phyloP scores from a whole-genome alignment of 2,888 invertebrate species.

The Latrodectus elegans region DNA sequence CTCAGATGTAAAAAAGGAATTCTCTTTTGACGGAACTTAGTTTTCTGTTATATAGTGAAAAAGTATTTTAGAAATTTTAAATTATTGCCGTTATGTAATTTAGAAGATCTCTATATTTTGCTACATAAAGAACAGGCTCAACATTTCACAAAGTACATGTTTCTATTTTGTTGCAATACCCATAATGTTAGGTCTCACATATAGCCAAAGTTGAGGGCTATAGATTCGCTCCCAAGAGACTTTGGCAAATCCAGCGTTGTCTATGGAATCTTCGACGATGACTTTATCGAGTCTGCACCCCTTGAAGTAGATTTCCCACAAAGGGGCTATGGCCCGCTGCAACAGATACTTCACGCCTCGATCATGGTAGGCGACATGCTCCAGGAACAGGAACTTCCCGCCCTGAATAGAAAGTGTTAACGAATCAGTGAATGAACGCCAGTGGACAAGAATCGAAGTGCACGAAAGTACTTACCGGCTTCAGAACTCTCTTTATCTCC shows the following conservation, averaged over 20 bases:
- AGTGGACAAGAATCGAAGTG: background rate
- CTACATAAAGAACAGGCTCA: too few species aligned
- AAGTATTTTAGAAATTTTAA: too few species aligned
- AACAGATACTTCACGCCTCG: background rate
- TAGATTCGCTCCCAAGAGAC: conserved; percentile 5
- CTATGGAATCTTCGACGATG: conserved; percentile 1
- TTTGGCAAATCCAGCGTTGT: conserved; percentile 25
- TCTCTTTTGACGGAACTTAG: too few species aligned
- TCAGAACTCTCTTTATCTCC: conserved; percentile 72
- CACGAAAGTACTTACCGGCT: conserved; percentile 15
- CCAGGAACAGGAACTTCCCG: conserved; percentile 35
- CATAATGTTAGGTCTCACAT: background rate
- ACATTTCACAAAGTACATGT: too few species aligned
- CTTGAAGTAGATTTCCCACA: conserved; percentile 21
- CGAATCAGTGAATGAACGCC: background rate
- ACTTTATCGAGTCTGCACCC: conserved; percentile 17
- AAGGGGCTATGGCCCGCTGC: conserved; percentile 12
- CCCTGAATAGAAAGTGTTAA: conserved; percentile 1
- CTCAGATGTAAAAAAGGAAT: too few species aligned
- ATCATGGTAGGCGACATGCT: conserved; percentile 21
- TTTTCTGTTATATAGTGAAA: too few species aligned
- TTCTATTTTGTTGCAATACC: background rate
- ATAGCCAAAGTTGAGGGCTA: background rate
- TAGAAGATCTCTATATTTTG: too few species aligned
- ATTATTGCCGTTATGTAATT: too few species aligned